Evolutionary conservation across 2,888 invertebrate genomes (phyloP).

Genomic region (Podabrus alpinus): DNA sequence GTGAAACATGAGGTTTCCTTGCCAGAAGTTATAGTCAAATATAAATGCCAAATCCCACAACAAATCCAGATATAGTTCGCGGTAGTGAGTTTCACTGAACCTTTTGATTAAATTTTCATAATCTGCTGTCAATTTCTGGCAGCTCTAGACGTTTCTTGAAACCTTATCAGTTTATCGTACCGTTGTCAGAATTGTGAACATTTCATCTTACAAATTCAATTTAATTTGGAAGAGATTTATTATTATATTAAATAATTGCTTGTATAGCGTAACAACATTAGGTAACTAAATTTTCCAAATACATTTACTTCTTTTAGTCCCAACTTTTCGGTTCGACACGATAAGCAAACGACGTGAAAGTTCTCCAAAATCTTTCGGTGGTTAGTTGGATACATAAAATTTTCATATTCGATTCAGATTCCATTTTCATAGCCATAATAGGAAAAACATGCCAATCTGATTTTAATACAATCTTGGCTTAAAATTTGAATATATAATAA

Average conservation of each 20-base stretch:
- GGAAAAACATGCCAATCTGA: not conserved
- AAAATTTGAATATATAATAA: not conserved
- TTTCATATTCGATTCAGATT: not conserved
- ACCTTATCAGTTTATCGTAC: slow-evolving; percentile 25
- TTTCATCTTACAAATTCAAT: not conserved
- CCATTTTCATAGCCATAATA: not conserved
- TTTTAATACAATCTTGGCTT: not conserved
- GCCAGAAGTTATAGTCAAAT: slow-evolving; percentile 12
- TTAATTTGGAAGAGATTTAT: not conserved
- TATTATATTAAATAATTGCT: not conserved
- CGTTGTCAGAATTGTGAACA: slow-evolving; percentile 7
- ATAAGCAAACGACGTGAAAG: not conserved
- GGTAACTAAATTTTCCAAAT: not conserved
- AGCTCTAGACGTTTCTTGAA: slow-evolving; percentile 13
- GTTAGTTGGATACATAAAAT: not conserved
- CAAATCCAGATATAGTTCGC: slow-evolving; percentile 18
- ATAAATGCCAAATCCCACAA: slow-evolving; percentile 18
- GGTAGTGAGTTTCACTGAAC: slow-evolving; percentile 17
- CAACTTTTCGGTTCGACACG: not conserved
- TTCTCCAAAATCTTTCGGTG: not conserved
- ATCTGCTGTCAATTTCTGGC: slow-evolving; percentile 23
- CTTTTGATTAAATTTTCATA: slow-evolving; percentile 30
- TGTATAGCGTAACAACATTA: not conserved
- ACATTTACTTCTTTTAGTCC: not conserved
- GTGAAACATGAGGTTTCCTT: slow-evolving; percentile 8